Conservation (phyloP, 2,113 vertebrate genomes). For the Ochotona curzoniae region DNA sequence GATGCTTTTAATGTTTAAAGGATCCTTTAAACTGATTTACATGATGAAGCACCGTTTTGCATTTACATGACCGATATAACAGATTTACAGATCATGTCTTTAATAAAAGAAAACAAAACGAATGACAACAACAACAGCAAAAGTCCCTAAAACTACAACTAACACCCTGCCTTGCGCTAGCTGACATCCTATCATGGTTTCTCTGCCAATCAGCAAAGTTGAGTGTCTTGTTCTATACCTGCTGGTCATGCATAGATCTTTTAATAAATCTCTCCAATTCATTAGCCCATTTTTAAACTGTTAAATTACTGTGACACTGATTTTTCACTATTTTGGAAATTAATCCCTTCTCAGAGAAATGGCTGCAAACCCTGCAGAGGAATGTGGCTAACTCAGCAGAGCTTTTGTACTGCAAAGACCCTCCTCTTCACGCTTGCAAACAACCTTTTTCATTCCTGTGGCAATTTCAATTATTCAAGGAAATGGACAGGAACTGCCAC, state of each 20-base stretch:
- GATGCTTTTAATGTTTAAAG: background rate
- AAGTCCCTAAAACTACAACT: too few relatives aligned
- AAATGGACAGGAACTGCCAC: background rate
- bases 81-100: too few relatives aligned
- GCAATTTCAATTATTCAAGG: background rate
- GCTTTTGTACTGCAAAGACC: background rate
- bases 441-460: background rate
- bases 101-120: too few relatives aligned
- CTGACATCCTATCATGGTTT: too few relatives aligned
- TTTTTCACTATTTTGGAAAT: background rate
- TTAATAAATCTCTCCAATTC: background rate
- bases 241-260: background rate
- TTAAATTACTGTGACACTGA: background rate
- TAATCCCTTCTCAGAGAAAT: background rate
- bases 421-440: background rate
- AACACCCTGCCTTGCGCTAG: too few relatives aligned
- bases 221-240: too few relatives aligned
- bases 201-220: too few relatives aligned
- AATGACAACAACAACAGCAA: too few relatives aligned
- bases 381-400: background rate
- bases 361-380: background rate
- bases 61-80: too few relatives aligned
- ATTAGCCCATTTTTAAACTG: background rate
- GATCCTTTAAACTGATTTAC: too few relatives aligned
- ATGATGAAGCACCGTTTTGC: too few relatives aligned